Conservation (phyloP, 2,888 invertebrate genomes). For the Mamestra brassicae region DNA sequence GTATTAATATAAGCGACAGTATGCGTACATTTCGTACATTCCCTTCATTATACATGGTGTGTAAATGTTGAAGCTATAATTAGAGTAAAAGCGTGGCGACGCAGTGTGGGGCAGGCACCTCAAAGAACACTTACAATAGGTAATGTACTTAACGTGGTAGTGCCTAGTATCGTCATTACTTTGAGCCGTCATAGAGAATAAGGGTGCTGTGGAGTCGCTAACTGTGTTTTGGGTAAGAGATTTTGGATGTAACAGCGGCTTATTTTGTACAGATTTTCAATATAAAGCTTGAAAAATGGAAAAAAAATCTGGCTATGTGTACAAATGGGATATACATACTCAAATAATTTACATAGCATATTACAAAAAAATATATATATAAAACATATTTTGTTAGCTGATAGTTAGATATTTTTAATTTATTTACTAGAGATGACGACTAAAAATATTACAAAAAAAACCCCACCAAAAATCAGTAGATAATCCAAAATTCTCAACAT, state of each 20-base stretch:
- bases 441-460: not conserved
- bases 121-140: slow-evolving; percentile 89
- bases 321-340: too few relatives aligned
- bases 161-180: slow-evolving; percentile 87
- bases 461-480: not conserved
- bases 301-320: too few relatives aligned
- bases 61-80: slow-evolving; percentile 81
- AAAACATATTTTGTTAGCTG: too few relatives aligned
- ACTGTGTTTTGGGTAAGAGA: slow-evolving; percentile 27
- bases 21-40: slow-evolving; percentile 61
- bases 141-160: slow-evolving; percentile 89
- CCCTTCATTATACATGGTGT: slow-evolving; percentile 67
- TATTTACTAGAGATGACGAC: too few relatives aligned
- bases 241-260: not conserved
- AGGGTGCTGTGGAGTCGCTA: slow-evolving; percentile 71
- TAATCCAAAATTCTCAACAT: slow-evolving; percentile 47
- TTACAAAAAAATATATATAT: too few relatives aligned
- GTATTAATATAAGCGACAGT: slow-evolving; percentile 56
- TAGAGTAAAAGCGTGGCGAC: slow-evolving; percentile 86
- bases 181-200: slow-evolving; percentile 79
- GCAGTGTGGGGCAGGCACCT: slow-evolving; percentile 81
- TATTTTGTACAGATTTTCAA: too few relatives aligned
- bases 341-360: too few relatives aligned
- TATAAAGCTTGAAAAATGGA: too few relatives aligned
- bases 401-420: too few relatives aligned